A percentile compares a stretch with the other conserved stretches of the same genome.
These are phyloP conservation scores for Pangasianodon gigas DNA, from an alignment of 2,113 vertebrate species.

Conservation along the genomic window DNA sequence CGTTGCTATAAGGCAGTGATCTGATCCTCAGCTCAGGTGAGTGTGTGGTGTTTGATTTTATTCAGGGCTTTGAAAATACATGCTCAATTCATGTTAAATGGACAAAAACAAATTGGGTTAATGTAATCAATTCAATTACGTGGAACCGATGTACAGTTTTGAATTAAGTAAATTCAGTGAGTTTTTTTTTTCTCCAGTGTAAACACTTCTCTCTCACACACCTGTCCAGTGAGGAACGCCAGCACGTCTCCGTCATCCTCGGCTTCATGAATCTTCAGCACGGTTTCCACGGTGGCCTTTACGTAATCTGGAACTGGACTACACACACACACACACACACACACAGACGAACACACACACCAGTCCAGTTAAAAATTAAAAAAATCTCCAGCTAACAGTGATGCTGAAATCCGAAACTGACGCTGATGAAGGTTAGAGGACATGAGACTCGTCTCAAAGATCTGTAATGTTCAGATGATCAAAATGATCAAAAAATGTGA, in stretches of 20 bases:
- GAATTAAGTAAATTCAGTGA: too few relatives aligned
- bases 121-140: too few relatives aligned
- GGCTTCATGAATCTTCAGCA: slow-evolving; percentile 94
- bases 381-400: not conserved
- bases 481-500: not conserved
- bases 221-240: slow-evolving; percentile 96
- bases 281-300: slow-evolving; percentile 94
- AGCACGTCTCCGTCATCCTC: slow-evolving; percentile 93
- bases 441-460: not conserved
- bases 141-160: too few relatives aligned
- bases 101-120: too few relatives aligned
- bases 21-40: too few relatives aligned
- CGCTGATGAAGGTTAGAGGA: not conserved
- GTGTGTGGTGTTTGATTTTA: too few relatives aligned
- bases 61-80: too few relatives aligned
- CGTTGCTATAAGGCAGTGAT: too few relatives aligned
- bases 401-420: not conserved
- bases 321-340: slow-evolving; percentile 36
- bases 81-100: too few relatives aligned
- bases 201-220: slow-evolving; percentile 55
- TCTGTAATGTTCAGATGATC: not conserved
- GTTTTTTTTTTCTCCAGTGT: too few relatives aligned
- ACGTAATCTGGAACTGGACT: slow-evolving; percentile 97
- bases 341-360: too few relatives aligned
- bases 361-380: not conserved